phyloP scores from a whole-genome alignment of 2,888 invertebrate genomes.

The Melikaiella ostensackeni region DNA sequence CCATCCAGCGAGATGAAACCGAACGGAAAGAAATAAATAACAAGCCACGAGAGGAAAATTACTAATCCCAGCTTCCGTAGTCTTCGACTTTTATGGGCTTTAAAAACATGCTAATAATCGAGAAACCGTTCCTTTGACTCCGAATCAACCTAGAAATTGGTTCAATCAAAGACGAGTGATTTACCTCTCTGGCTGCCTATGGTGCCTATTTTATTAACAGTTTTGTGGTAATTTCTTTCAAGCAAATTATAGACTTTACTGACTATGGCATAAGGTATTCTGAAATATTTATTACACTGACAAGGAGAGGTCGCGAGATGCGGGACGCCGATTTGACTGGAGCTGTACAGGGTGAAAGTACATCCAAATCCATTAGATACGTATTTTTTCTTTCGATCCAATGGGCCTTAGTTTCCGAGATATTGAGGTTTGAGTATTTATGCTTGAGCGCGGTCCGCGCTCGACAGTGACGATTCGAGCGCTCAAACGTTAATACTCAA shows the following conservation, averaged over 20 bases:
- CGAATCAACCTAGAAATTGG: slow-evolving; percentile 19
- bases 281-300: not conserved
- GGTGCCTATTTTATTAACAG: not conserved
- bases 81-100: slow-evolving; percentile 33
- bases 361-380: no score
- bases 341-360: no score
- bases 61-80: slow-evolving; percentile 30
- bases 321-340: no score
- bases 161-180: slow-evolving; percentile 28
- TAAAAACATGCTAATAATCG: slow-evolving; percentile 36
- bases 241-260: not conserved
- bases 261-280: not conserved
- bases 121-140: slow-evolving; percentile 16
- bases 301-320: no score
- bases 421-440: no score
- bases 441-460: no score
- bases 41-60: slow-evolving; percentile 47
- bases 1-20: slow-evolving; percentile 22
- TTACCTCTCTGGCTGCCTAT: not conserved
- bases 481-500: no score
- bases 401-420: no score
- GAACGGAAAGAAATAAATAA: slow-evolving; percentile 60
- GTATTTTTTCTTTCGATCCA: no score
- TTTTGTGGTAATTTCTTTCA: not conserved
- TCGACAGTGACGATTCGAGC: no score